phyloP scores from a whole-genome alignment of 2,113 vertebrate species.

The Labeo rohita region DNA sequence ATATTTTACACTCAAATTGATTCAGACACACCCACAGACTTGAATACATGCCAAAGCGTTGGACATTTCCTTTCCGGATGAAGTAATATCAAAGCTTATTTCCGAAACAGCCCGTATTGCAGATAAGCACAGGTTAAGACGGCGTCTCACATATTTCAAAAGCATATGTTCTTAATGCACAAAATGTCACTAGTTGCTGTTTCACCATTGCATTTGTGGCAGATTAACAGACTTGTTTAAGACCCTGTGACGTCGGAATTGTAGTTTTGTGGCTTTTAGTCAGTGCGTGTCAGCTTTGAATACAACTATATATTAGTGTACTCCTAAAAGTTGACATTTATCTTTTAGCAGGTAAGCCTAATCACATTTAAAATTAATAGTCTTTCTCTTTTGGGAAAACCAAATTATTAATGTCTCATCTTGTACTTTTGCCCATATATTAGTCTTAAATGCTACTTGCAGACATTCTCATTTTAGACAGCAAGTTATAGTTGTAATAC shows the following conservation, averaged over 20 bases:
- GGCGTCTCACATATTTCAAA: neutral
- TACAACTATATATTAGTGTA: neutral
- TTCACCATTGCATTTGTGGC: neutral
- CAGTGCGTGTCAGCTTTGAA: neutral
- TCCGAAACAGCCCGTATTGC: conserved; percentile 3
- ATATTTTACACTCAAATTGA: neutral
- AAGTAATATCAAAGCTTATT: conserved; percentile 33
- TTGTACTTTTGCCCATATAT: neutral
- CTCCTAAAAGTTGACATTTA: neutral
- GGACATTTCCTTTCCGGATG: conserved; percentile 14
- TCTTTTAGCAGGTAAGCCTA: too few species aligned
- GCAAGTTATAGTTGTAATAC: neutral
- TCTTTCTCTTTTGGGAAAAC: too few species aligned
- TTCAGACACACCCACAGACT: conserved; percentile 12
- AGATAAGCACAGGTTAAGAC: conserved; percentile 24
- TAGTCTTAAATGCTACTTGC: neutral
- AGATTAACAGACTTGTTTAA: neutral
- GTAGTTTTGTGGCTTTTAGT: neutral
- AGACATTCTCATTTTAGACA: too few species aligned
- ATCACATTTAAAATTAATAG: too few species aligned
- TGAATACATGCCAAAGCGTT: conserved; percentile 6
- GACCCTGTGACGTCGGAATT: neutral
- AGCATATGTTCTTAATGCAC: neutral
- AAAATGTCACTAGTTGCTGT: neutral
- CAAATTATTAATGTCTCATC: too few species aligned